A percentile compares a stretch with the other conserved stretches of the same genome.
These are phyloP conservation scores for Papilio helenus DNA, from an alignment of 1,140 invertebrate genomes.

Conservation along the genomic window DNA sequence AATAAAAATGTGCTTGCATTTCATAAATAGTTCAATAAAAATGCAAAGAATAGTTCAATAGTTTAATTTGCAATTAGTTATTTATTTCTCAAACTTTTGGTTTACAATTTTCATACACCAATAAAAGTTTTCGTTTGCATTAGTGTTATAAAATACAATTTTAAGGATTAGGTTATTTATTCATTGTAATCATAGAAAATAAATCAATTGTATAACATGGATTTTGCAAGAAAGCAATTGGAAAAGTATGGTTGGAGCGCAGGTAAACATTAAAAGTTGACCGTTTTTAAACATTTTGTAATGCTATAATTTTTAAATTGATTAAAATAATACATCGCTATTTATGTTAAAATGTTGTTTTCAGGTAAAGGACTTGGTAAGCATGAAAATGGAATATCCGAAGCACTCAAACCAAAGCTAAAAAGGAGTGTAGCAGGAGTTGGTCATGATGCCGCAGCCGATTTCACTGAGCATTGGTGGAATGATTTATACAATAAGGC, in stretches of 20 bases:
- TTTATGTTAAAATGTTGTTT: constrained; percentile 25
- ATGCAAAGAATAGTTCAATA: background rate
- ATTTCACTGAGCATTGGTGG: constrained; percentile 93
- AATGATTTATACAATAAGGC: constrained; percentile 90
- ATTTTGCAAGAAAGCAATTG: constrained; percentile 86
- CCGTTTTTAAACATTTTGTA: background rate
- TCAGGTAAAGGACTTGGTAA: constrained; percentile 92
- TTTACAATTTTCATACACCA: background rate
- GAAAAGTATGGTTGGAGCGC: constrained; percentile 89
- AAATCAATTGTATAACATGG: constrained; percentile 65
- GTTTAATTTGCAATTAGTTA: background rate
- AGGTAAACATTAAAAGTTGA: constrained; percentile 78
- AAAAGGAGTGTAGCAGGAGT: constrained; percentile 91
- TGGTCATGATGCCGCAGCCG: constrained; percentile 87
- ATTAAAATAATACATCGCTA: background rate
- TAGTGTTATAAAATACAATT: background rate
- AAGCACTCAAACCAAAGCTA: constrained; percentile 89
- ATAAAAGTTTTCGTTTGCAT: background rate
- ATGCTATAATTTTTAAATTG: background rate
- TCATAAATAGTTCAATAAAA: background rate
- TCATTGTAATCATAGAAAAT: background rate
- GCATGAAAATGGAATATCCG: constrained; percentile 88
- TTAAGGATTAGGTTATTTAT: background rate
- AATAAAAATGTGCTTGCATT: background rate
- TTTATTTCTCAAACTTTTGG: background rate